Percentiles rank a stretch among this genome's conserved stretches.
phyloP scores from a whole-genome alignment of 2,797 vertebrate genomes.

The Chelidonichthys spinosus region DNA sequence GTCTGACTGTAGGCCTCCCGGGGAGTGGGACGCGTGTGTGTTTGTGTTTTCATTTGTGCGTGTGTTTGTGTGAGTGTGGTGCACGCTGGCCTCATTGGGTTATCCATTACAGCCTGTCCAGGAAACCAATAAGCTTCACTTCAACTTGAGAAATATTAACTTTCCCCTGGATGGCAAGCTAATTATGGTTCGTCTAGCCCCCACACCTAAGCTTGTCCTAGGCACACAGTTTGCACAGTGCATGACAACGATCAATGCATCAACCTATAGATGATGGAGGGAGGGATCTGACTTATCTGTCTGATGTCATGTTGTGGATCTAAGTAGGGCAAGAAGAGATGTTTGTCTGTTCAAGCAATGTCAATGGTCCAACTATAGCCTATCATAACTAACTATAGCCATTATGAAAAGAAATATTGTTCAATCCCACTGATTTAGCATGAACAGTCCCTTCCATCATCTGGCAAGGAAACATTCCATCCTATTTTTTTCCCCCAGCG shows the following conservation, averaged over 20 bases:
- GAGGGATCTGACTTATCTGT: conserved; percentile 28
- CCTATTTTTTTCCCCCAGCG: neutral
- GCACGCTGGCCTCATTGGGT: conserved; percentile 61
- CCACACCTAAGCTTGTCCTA: conserved; percentile 32
- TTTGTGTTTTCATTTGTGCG: conserved; percentile 63
- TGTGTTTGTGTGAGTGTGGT: conserved; percentile 29
- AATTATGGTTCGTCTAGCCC: conserved; percentile 66
- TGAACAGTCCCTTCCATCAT: neutral
- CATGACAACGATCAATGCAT: conserved; percentile 58
- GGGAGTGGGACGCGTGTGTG: conserved; percentile 53
- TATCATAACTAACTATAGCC: neutral
- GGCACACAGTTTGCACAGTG: conserved; percentile 34
- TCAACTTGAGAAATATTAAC: conserved; percentile 82
- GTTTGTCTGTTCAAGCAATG: neutral
- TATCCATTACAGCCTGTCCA: conserved; percentile 80
- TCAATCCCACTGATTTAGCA: neutral
- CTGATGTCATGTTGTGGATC: conserved; percentile 33
- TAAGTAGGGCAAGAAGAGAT: conserved; percentile 10
- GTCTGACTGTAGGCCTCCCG: conserved; percentile 75
- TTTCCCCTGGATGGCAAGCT: conserved; percentile 73
- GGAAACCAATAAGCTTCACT: conserved; percentile 79
- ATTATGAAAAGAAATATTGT: neutral
- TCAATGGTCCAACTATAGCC: neutral
- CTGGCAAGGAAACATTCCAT: neutral
- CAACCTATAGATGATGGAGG: conserved; percentile 31